Conservation (phyloP, 2,797 vertebrate genomes). For the Mormyrops attenuatus region DNA sequence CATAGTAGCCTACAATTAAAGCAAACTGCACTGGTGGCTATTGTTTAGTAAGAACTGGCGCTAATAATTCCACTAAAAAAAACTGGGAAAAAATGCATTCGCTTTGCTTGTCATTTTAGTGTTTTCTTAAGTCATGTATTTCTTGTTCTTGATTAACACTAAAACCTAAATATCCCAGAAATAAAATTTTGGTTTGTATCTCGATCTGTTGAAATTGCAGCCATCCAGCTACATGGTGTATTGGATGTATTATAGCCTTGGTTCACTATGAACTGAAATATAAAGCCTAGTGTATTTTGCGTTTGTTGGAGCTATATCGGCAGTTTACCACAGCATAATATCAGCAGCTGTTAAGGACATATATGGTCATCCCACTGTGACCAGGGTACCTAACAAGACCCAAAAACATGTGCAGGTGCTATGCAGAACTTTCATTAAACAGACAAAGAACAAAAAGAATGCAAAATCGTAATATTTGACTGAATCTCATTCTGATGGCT, state of each 20-base stretch:
- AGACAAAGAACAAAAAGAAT: not conserved
- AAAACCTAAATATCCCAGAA: not conserved
- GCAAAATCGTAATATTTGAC: not conserved
- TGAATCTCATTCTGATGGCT: not conserved
- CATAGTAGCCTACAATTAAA: not conserved
- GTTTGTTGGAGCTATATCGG: not conserved
- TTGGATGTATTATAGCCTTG: not conserved
- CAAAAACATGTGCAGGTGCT: not conserved
- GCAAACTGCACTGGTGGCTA: not conserved
- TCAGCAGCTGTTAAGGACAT: not conserved
- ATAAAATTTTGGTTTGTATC: not conserved
- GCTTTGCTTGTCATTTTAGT: not conserved
- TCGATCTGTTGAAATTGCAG: not conserved
- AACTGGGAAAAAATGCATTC: not conserved
- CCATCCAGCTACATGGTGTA: not conserved
- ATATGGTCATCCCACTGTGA: not conserved
- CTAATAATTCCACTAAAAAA: not conserved
- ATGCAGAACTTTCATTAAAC: not conserved
- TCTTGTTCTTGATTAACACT: not conserved
- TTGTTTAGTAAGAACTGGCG: not conserved
- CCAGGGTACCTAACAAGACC: not conserved
- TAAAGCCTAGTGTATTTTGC: not conserved
- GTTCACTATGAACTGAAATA: not conserved
- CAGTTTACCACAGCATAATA: not conserved
- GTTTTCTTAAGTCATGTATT: not conserved